Base-by-base conservation (phyloP, 2,797 vertebrate genomes). In the Sebastes matsubarae region DNA sequence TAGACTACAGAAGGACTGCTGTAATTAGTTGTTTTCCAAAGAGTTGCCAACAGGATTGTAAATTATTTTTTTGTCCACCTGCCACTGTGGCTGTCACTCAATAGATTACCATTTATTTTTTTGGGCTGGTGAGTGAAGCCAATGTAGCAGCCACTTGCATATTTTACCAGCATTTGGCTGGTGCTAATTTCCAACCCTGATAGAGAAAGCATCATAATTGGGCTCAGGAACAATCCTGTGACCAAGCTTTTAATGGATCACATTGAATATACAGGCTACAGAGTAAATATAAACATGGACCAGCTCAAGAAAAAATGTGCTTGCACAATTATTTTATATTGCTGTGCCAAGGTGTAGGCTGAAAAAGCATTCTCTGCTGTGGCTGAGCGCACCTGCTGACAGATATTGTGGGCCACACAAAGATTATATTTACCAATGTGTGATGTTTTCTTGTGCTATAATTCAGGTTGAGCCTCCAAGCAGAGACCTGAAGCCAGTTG, bases 271-370 rank as follows among this genome's bases (percentile, higher is more conserved):
- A 74, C 6, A 29, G 11, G 50, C n/a, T 54, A 16, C 9, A 54
- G 50, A 55, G 29, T 58, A 79, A 68, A 77, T 83, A 80, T 75
- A 77, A 85, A 84, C 32, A 61, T 75, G 24, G 57, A 69, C 38
- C 71, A 68, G 63, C 64, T 58, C 10, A 72, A 69, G 52, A 83
- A 83, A 78, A 70, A 10, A 42, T 50, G 58, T 58, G 50, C 61
- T 85, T 75, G 46, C 70, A 78, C 65, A 82, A 71, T 55, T 55
- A 34, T 54, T 79, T 77, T 69, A 63, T 68, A 60, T 73, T 68
- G 54, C 29, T 27, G 50, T 81, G 80, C 72, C 76, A 84, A 75
- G 38, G 72, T 84, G 83, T 79, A 69, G 84, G 84, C 66, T 77
- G 68, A 36, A 75, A 69, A 77, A 63, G 34, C 38, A 20, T 69